Percentiles rank a stretch among this genome's conserved stretches.
Evolutionary conservation across 2,113 vertebrate genomes (phyloP).

Genomic region (Poecilia latipinna): DNA sequence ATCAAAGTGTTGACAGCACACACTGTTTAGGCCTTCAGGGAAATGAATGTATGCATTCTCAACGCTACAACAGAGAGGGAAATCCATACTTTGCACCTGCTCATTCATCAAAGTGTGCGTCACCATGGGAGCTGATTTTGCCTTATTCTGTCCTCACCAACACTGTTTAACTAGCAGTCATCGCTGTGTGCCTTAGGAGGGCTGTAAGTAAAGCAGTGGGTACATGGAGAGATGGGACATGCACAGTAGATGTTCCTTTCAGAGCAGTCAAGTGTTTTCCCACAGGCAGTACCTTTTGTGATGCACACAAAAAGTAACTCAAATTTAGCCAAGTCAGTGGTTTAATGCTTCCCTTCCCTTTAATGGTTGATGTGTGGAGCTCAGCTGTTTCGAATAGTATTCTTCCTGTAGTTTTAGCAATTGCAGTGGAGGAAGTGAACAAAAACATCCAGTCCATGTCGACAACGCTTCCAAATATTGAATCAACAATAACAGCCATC

Average conservation of each 20-base stretch:
- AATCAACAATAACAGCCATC: no score
- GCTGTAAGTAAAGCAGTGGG: conserved; percentile 46
- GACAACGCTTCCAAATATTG: no score
- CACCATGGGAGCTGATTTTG: conserved; percentile 53
- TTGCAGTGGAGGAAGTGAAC: no score
- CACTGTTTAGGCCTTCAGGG: conserved; percentile 1
- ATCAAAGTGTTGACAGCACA: conserved; percentile 2
- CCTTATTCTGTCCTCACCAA: conserved; percentile 35
- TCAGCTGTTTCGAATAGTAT: not conserved
- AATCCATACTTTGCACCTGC: conserved; percentile 61
- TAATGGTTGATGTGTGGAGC: conserved; percentile 2
- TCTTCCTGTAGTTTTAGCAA: no score
- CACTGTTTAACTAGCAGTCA: conserved; percentile 51
- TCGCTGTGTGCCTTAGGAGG: conserved; percentile 32
- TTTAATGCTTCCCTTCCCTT: conserved; percentile 22
- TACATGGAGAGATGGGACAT: conserved; percentile 54
- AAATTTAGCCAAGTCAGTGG: conserved; percentile 14
- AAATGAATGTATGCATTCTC: conserved; percentile 42
- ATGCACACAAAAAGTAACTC: conserved; percentile 34
- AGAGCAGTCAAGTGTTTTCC: conserved; percentile 35
- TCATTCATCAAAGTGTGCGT: conserved; percentile 66
- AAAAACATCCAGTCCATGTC: no score
- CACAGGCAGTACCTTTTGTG: conserved; percentile 38
- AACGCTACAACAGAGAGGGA: conserved; percentile 42
- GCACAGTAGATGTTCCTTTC: conserved; percentile 44